Percentiles rank a stretch among this genome's conserved stretches.
Evolutionary conservation across 2,797 vertebrate genomes (phyloP).

Genomic region (Gymnothorax javanicus): DNA sequence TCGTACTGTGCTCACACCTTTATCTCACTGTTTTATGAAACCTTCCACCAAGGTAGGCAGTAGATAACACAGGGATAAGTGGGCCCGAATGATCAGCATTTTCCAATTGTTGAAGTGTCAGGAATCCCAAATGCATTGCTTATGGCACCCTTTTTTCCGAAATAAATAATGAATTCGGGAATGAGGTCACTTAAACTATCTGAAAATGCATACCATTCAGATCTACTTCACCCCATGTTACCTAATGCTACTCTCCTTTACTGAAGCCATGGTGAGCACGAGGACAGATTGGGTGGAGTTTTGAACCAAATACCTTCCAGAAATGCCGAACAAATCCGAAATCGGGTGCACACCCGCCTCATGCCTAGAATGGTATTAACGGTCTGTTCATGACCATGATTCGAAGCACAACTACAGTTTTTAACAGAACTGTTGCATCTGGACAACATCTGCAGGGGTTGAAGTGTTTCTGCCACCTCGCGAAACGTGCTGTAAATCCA

Average conservation of each 20-base stretch:
- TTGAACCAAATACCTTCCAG: constrained; percentile 50
- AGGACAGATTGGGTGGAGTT: constrained; percentile 53
- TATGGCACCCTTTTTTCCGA: too few relatives aligned
- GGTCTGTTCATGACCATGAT: background rate
- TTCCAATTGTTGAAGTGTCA: too few relatives aligned
- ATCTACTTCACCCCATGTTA: too few relatives aligned
- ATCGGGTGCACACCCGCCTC: background rate
- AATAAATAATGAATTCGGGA: too few relatives aligned
- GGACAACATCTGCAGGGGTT: background rate
- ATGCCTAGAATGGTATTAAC: background rate
- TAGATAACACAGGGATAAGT: too few relatives aligned
- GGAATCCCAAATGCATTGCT: too few relatives aligned
- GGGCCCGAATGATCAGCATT: too few relatives aligned
- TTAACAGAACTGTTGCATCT: background rate
- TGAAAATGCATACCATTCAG: too few relatives aligned
- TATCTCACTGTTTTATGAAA: too few relatives aligned
- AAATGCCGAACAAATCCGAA: background rate
- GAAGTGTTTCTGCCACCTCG: background rate
- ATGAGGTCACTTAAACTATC: too few relatives aligned
- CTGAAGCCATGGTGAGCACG: constrained; percentile 25
- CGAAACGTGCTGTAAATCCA: background rate
- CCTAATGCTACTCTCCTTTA: too few relatives aligned
- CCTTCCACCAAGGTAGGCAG: too few relatives aligned
- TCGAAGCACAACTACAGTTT: background rate
- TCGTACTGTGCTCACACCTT: constrained; percentile 32